Evolutionary conservation across 2,888 invertebrate species (phyloP), one percentile per base, ranked within the genome.

Genomic region (Heteropelma amictum): DNA sequence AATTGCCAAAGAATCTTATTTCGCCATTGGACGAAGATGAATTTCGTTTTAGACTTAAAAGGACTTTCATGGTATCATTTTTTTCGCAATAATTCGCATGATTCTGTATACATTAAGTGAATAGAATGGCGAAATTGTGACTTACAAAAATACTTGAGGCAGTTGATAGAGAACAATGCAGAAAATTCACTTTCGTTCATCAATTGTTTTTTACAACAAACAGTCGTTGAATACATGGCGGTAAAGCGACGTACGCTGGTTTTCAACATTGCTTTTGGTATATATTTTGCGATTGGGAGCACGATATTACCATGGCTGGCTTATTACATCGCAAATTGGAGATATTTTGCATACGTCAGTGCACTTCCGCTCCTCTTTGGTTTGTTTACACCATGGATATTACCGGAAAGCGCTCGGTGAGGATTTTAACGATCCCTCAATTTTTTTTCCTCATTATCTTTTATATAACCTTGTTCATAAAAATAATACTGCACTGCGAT

Each of bases 341-440:
- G 89, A 70, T 83, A 88, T 61, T 89, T 91, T 26, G 86, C 89
- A 26, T 86, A 91, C 40, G 84, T 89, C 33, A 90, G 88, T 2
- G 89, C 90, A 1, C 69, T 90, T 3, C 91, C 92, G 0, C 83
- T 91, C 70, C 79, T 88, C 10, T 82, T 86, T 30, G 89, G 89
- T n/a, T 77, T 89, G 33, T 67, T 90, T 23, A 90, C 90, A 0
- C 90, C 90, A 3, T 90, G 89, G 89, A 88, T 90, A 33, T 86
- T 90, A 7, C 90, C 91, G 0, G 91, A 91, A 82, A 91, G 91
- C 81, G 90, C 91, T 28, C 87, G 91, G 91, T 91, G 84, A 82
- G 72, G 63, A 33, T 45, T 42, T n/a, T 6, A 0, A 19, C 26
- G 19, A 51, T 35, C 51, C 26, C 17, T 8, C n/a, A 7, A 23